Base-by-base conservation (phyloP, 1,140 invertebrate species). In the Stratiolaelaps scimitus region DNA sequence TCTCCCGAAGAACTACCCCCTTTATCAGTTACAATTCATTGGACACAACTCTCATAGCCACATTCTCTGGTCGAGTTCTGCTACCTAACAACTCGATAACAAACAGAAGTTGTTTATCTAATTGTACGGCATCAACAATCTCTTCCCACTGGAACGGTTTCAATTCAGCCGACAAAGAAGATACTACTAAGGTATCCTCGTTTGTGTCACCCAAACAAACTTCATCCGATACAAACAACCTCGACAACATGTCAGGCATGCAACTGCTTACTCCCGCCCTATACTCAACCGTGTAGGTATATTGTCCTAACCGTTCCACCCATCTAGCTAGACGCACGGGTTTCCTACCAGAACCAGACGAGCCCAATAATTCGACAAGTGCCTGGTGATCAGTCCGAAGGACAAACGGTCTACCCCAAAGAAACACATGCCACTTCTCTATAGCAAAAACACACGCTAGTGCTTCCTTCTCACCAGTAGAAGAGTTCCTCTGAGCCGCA, bases 231-330 rank as follows among this genome's bases (percentile, higher is more conserved):
- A n/a, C 19, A 13, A n/a, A n/a, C 13, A 45, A n/a, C 19, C 44
- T 45, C 44, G 44, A 45, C 44, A 45, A 45, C 44, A 45, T 45
- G n/a, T 45, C 44, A 13, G 44, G 44, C 44, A 45, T 19, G 13
- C 44, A 45, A 45, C 19, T 45, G 13, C 13, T 45, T 13, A n/a
- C 44, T 19, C 44, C 44, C 13, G 44, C 44, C 44, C 44, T 13
- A n/a, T 45, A 45, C 19, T 45, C 13, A 13, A 45, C 44, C 44
- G 13, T 19, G 44, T 13, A 45, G n/a, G 13, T 19, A 45, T 45
- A 45, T 19, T 13, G 13, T 19, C 44, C 13, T 13, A 45, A n/a
- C 13, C 44, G 13, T 45, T 45, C 44, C 19, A 45, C 13, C 44
- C 44, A 45, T 19, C 44, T 13, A 13, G 44, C 44, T 13, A 45